Conservation (phyloP, 1,140 invertebrate species). For the Zelostemma sp. region DNA sequence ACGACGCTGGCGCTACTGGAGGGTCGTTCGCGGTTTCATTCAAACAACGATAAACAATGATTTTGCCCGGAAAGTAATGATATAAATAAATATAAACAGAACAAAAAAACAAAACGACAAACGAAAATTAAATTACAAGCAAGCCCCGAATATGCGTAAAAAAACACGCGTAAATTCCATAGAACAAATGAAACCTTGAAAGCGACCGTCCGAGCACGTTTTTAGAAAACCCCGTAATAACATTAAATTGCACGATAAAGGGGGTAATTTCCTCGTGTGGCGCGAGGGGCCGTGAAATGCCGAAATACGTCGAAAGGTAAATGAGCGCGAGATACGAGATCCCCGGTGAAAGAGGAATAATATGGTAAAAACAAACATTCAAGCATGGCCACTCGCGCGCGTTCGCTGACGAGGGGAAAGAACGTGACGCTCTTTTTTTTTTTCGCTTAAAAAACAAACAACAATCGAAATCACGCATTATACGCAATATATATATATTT, state of each 20-base stretch:
- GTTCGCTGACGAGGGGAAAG: background rate
- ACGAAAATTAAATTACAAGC: background rate
- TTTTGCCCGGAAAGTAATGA: background rate
- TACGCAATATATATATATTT: slow-evolving; percentile 26
- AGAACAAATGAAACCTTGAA: slow-evolving; percentile 23
- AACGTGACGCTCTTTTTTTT: background rate
- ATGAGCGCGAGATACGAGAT: background rate
- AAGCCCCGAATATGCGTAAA: slow-evolving; percentile 4
- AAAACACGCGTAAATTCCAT: slow-evolving; percentile 8
- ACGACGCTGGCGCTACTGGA: slow-evolving; percentile 41
- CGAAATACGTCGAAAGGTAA: background rate
- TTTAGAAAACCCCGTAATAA: slow-evolving; percentile 54
- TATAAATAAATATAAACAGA: background rate
- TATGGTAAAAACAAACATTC: background rate
- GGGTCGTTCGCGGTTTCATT: slow-evolving; percentile 22
- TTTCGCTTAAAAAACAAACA: slow-evolving; percentile 20
- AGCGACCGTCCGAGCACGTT: slow-evolving; percentile 42
- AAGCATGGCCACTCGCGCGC: slow-evolving; percentile 1
- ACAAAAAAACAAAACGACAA: background rate
- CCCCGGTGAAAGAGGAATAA: background rate
- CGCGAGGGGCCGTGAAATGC: slow-evolving; percentile 29
- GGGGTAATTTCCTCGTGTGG: slow-evolving; percentile 35
- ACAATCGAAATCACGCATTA: slow-evolving; percentile 33
- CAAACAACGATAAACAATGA: background rate
- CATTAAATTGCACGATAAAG: slow-evolving; percentile 62